A percentile compares a stretch with the other conserved stretches of the same genome.
Evolutionary conservation across 1,140 invertebrate genomes (phyloP).

Genomic region (Drosophila littoralis): DNA sequence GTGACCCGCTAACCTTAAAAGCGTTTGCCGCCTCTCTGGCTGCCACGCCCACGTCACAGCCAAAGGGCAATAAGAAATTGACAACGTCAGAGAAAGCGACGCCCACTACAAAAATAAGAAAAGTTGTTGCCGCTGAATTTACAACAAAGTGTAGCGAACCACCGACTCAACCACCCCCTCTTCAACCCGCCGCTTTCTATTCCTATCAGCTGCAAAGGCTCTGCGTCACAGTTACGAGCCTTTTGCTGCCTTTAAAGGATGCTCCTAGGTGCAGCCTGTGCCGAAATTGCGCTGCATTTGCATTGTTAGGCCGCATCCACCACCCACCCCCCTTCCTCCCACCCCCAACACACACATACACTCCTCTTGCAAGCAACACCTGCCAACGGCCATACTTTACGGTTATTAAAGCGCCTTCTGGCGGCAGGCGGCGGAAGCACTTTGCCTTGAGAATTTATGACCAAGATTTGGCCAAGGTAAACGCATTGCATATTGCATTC

Average conservation of each 20-base stretch:
- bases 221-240: slow-evolving; percentile 44
- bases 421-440: slow-evolving; percentile 62
- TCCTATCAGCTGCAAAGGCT: slow-evolving; percentile 53
- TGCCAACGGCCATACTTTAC: slow-evolving; percentile 58
- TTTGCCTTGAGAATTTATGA: slow-evolving; percentile 72
- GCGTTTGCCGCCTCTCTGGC: slow-evolving; percentile 6
- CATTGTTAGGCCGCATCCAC: slow-evolving; percentile 31
- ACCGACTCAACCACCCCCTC: background rate
- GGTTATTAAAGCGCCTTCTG: slow-evolving; percentile 65
- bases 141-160: background rate
- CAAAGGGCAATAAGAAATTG: slow-evolving; percentile 77
- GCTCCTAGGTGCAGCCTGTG: slow-evolving; percentile 30
- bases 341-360: too few relatives aligned
- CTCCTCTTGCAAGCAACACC: slow-evolving; percentile 35
- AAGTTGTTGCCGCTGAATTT: slow-evolving; percentile 3
- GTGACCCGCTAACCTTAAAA: slow-evolving; percentile 77
- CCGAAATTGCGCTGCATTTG: slow-evolving; percentile 52
- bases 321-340: too few relatives aligned
- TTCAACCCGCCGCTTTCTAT: slow-evolving; percentile 12
- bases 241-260: slow-evolving; percentile 11
- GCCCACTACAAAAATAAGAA: slow-evolving; percentile 17
- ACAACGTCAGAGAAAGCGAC: slow-evolving; percentile 62
- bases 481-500: slow-evolving; percentile 58
- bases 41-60: slow-evolving; percentile 35
- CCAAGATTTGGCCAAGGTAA: slow-evolving; percentile 41